phyloP scores from a whole-genome alignment of 2,113 vertebrate genomes.

The Sinocyclocheilus anophthalmus region DNA sequence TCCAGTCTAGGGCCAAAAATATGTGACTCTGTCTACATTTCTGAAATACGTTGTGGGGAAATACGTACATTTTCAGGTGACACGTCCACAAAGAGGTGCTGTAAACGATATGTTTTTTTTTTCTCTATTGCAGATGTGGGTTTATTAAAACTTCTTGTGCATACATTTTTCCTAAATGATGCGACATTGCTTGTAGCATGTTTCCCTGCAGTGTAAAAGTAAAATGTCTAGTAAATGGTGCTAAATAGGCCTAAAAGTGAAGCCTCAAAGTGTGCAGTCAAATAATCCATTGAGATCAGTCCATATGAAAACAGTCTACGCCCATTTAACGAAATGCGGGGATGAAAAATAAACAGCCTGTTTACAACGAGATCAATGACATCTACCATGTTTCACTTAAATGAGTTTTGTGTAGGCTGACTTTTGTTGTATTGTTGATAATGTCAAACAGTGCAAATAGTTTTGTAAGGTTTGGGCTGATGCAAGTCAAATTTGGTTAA shows the following conservation, averaged over 20 bases:
- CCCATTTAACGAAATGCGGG: conserved; percentile 33
- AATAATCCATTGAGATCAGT: conserved; percentile 2
- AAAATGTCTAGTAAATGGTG: no score
- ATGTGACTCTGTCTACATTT: not conserved
- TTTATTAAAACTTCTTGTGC: not conserved
- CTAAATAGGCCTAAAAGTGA: not conserved
- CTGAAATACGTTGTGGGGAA: not conserved
- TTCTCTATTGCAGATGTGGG: not conserved
- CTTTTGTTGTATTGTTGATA: no score
- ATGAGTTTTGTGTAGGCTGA: not conserved
- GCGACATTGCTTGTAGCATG: no score
- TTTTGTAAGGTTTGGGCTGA: not conserved
- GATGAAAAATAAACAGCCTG: conserved; percentile 54
- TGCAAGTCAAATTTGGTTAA: not conserved
- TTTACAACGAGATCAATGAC: conserved; percentile 21
- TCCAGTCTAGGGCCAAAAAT: not conserved
- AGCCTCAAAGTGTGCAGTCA: not conserved
- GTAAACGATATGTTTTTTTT: not conserved
- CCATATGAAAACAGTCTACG: conserved; percentile 18
- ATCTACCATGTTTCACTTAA: not conserved
- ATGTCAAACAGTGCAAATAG: not conserved
- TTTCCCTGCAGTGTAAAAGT: no score
- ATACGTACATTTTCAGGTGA: not conserved
- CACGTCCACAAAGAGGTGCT: not conserved
- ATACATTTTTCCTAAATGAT: no score